Base-by-base conservation (phyloP, 1,140 invertebrate genomes). In the Pseudachorutes palmiensis region DNA sequence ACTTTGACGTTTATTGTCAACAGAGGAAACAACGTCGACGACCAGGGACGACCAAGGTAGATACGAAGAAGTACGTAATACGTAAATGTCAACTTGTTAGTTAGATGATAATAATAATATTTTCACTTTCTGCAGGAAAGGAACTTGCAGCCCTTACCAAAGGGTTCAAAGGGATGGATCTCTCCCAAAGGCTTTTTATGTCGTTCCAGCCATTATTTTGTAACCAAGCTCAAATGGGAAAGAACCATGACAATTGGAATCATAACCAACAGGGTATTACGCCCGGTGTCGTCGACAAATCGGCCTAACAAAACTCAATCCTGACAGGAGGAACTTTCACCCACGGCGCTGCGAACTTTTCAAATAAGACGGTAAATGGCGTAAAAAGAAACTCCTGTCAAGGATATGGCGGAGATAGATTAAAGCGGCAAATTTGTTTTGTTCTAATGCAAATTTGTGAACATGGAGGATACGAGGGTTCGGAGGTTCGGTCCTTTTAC, bases 1-100 rank as follows among this genome's bases (percentile, higher is more conserved):
- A 71, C 66, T 69, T 57, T 71, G 70, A 71, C 70, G 61, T 71
- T 71, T 71, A 71, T 68, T 71, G 70, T 71, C 70, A 71, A 71
- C 70, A 69, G 66, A 71, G 51, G 24, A 41, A 41, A 19, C 5
- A 19, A 41, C n/a, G 36, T 41, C 36, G 5, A 41, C n/a, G 36
- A 19, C 36, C 19, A 45, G 9, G 36, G 36, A 19, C 9, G 19
- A 9, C 19, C 19, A 45, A 45, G 36, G 36, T 45, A 45, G 36
- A 55, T 26, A 55, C 9, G 14, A 55, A 14, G 5, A 55, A 55
- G 24, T 5, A 22, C 51, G 19, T 41, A 28, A 61, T 28, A 33
- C 16, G 24, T 61, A 61, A 55, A 55, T 55, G 51, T 55, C 51
- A 55, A 55, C 51, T 55, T 55, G 51, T 55, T 55, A 55, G 51